Evolutionary conservation across 2,888 invertebrate genomes (phyloP).

Genomic region (Bursaphelenchus okinawaensis): DNA sequence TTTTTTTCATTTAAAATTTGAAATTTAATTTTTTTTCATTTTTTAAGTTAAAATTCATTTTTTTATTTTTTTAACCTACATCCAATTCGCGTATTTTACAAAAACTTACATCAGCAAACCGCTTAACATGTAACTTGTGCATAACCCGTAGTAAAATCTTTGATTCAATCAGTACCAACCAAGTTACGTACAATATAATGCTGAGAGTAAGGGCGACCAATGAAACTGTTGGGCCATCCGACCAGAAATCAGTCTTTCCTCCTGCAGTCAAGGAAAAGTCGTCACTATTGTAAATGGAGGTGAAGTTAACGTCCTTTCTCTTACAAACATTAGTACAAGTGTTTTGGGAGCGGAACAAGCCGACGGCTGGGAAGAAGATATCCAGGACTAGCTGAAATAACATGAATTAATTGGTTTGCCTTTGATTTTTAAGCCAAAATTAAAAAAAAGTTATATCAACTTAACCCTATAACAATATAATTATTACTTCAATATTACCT

Average conservation of each 20-base stretch:
- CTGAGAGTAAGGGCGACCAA: not conserved
- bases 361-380: not conserved
- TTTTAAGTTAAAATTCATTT: too few relatives aligned
- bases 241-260: not conserved
- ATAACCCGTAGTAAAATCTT: not conserved
- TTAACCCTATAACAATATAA: too few relatives aligned
- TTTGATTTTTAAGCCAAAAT: too few relatives aligned
- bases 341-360: conserved; percentile 1
- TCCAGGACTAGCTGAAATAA: conserved; percentile 4
- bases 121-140: not conserved
- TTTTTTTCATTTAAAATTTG: too few relatives aligned
- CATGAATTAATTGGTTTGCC: not conserved
- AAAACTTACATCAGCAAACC: not conserved
- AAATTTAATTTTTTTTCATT: too few relatives aligned
- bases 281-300: not conserved
- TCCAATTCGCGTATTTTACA: too few relatives aligned
- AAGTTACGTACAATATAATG: not conserved
- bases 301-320: not conserved
- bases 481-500: too few relatives aligned
- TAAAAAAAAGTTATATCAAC: too few relatives aligned
- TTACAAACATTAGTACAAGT: not conserved
- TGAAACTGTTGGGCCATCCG: not conserved
- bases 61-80: too few relatives aligned
- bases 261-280: not conserved
- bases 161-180: not conserved